These are phyloP conservation scores for Lamellibrachia luymesi DNA, from an alignment of 1,140 invertebrate genomes.

Conservation along the genomic window DNA sequence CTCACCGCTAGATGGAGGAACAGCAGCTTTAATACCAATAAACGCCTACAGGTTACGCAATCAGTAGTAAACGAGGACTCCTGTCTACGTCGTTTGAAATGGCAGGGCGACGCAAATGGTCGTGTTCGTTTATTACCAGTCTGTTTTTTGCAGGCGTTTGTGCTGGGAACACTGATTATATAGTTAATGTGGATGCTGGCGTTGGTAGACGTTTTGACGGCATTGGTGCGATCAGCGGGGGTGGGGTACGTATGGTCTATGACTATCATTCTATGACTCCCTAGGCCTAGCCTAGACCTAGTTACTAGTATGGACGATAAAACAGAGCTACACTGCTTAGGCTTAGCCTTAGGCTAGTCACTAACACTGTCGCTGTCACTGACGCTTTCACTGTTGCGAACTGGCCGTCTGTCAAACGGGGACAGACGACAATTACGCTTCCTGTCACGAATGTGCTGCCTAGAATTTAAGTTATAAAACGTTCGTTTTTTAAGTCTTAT, in stretches of 20 bases:
- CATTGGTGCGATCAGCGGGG: slow-evolving; percentile 29
- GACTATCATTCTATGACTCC: background rate
- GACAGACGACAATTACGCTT: too few species aligned
- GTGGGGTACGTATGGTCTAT: slow-evolving; percentile 14
- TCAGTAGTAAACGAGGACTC: background rate
- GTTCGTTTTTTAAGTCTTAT: too few species aligned
- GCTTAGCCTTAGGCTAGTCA: background rate
- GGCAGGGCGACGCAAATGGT: background rate
- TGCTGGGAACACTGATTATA: slow-evolving; percentile 19
- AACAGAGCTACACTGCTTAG: background rate
- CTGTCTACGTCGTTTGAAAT: background rate
- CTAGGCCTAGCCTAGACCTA: background rate
- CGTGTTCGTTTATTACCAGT: background rate
- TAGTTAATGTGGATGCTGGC: slow-evolving; percentile 11
- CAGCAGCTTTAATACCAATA: background rate
- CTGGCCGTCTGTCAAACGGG: too few species aligned
- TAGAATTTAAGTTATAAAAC: too few species aligned
- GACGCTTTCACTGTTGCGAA: background rate
- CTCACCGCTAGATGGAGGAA: background rate
- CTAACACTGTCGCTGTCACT: background rate
- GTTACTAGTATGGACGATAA: background rate
- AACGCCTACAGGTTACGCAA: background rate
- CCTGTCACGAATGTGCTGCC: too few species aligned
- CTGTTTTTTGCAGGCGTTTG: slow-evolving; percentile 8
- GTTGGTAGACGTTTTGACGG: slow-evolving; percentile 25